phyloP scores from a whole-genome alignment of 2,797 vertebrate species.

The Syngnathus rostellatus region DNA sequence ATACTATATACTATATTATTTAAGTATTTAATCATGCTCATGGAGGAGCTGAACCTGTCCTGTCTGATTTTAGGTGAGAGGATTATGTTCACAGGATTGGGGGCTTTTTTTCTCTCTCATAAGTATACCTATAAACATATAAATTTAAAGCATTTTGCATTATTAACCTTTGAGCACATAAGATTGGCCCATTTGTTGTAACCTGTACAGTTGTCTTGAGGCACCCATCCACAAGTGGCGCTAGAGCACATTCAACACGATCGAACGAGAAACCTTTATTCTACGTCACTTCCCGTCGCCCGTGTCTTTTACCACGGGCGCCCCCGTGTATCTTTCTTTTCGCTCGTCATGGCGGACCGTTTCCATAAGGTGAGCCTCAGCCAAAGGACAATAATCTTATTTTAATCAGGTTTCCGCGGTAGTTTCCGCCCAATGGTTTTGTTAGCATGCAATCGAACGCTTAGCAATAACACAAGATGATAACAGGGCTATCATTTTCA shows the following conservation, averaged over 20 bases:
- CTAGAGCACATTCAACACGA: background rate
- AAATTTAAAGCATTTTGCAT: too few species aligned
- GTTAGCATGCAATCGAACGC: background rate
- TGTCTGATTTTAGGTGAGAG: too few species aligned
- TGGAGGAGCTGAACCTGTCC: too few species aligned
- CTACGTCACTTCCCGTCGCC: slow-evolving; percentile 57
- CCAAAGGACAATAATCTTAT: accelerated
- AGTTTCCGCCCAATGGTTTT: background rate
- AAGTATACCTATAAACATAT: too few species aligned
- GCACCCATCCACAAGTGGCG: background rate
- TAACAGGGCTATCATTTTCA: background rate
- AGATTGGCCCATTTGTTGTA: too few species aligned
- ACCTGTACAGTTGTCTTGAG: background rate
- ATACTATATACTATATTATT: background rate
- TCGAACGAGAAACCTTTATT: background rate
- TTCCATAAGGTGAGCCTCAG: slow-evolving; percentile 72
- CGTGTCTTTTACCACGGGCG: slow-evolving; percentile 66
- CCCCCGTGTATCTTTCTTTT: slow-evolving; percentile 74
- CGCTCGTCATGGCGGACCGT: slow-evolving; percentile 78
- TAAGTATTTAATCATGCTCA: background rate
- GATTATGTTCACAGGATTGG: too few species aligned
- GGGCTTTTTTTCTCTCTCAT: too few species aligned
- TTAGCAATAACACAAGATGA: too few species aligned
- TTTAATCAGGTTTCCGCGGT: background rate
- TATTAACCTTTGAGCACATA: too few species aligned